Evolutionary conservation across 37 sponge, comb jelly and placozoan genomes (phyloP).

Genomic region (Cliona cf. orientalis): DNA sequence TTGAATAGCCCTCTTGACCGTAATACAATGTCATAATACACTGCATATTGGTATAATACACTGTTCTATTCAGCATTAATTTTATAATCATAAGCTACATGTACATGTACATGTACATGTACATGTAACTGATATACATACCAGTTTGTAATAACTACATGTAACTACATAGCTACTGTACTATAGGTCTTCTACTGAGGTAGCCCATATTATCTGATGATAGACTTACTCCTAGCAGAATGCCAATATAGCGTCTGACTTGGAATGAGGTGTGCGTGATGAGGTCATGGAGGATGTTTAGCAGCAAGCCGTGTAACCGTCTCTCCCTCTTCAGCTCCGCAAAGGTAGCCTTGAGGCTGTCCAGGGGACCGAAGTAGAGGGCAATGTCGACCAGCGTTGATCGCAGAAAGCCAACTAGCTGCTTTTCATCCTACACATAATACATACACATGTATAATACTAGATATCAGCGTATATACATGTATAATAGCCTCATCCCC

Average conservation of each 20-base stretch:
- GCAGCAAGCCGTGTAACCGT: conserved; percentile 35
- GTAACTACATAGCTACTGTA: too few species aligned
- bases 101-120: too few species aligned
- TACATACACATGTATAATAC: neutral
- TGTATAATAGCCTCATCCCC: too few species aligned
- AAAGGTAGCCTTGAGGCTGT: conserved; percentile 50
- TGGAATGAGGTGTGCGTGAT: conserved; percentile 61
- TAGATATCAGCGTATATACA: neutral
- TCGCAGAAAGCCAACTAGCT: conserved; percentile 32
- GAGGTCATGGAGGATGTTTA: conserved; percentile 51
- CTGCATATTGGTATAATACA: too few species aligned
- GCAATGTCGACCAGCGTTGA: conserved; percentile 49
- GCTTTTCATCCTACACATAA: conserved; percentile 41
- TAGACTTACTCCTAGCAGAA: conserved; percentile 60
- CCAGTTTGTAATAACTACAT: too few species aligned
- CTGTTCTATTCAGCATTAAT: too few species aligned
- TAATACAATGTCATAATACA: too few species aligned
- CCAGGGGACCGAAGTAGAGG: conserved; percentile 54
- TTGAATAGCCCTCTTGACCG: too few species aligned
- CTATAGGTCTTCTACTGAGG: too few species aligned
- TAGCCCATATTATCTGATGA: too few species aligned
- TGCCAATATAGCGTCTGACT: conserved; percentile 67
- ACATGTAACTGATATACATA: too few species aligned
- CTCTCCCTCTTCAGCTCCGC: conserved; percentile 51
- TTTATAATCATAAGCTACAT: too few species aligned